phyloP scores from a whole-genome alignment of 37 sponge, comb jelly and placozoan genomes.

The Ephydatia muelleri region DNA sequence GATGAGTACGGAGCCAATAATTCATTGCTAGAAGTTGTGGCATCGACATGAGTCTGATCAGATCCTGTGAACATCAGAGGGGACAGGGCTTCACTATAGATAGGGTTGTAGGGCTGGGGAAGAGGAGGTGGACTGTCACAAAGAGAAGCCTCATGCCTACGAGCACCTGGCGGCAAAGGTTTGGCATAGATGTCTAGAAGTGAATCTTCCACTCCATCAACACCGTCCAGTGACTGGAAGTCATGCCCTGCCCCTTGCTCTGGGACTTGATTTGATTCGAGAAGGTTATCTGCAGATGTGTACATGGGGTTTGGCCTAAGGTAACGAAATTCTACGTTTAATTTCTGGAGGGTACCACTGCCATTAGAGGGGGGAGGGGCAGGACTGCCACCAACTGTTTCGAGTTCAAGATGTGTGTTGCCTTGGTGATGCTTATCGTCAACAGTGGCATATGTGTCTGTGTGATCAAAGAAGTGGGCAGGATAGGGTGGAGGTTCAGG shows the following conservation, averaged over 20 bases:
- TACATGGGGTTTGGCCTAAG: conserved; percentile 60
- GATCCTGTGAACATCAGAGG: conserved; percentile 17
- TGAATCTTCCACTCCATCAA: not conserved
- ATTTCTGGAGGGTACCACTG: not conserved
- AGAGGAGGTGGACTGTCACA: not conserved
- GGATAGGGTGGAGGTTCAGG: conserved; percentile 54
- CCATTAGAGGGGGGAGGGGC: not conserved
- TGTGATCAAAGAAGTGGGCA: not conserved
- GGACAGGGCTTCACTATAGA: conserved; percentile 43
- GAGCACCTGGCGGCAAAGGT: not conserved
- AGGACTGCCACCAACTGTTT: not conserved
- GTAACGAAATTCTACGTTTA: not conserved
- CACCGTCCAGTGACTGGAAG: not conserved
- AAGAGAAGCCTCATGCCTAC: not conserved
- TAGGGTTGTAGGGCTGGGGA: conserved; percentile 11
- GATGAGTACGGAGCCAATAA: conserved; percentile 10
- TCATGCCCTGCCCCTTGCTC: not conserved
- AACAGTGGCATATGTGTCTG: conserved; percentile 30
- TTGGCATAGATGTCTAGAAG: not conserved
- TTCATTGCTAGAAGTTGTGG: not conserved
- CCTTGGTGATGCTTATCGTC: not conserved
- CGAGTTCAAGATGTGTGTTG: conserved; percentile 41
- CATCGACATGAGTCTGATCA: not conserved
- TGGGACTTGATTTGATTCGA: not conserved
- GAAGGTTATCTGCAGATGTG: conserved; percentile 41